Evolutionary conservation across 2,888 invertebrate species (phyloP).

Genomic region (Charanyca ferruginea): DNA sequence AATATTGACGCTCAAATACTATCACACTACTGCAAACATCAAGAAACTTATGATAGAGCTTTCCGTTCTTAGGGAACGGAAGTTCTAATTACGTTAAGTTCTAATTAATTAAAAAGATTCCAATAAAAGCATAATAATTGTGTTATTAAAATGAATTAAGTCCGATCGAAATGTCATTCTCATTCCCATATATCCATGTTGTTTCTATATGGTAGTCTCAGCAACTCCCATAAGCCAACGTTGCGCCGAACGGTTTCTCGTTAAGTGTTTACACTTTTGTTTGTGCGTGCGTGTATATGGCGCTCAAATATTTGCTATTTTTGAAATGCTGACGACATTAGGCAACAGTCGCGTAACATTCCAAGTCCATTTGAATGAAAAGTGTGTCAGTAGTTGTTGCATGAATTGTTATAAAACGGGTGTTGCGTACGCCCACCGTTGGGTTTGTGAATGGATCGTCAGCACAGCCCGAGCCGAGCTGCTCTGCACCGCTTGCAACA

Average conservation of each 20-base stretch:
- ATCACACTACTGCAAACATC: too few species aligned
- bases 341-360: slow-evolving; percentile 66
- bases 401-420: slow-evolving; percentile 76
- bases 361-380: slow-evolving; percentile 65
- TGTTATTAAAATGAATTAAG: slow-evolving; percentile 7
- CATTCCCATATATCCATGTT: not conserved
- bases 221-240: slow-evolving; percentile 40
- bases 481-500: slow-evolving; percentile 79
- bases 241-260: slow-evolving; percentile 20
- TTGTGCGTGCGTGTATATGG: slow-evolving; percentile 34
- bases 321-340: slow-evolving; percentile 54
- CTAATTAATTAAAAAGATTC: too few species aligned
- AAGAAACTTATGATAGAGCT: not conserved
- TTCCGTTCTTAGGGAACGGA: not conserved
- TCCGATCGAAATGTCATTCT: not conserved
- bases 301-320: slow-evolving; percentile 62
- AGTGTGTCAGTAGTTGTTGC: slow-evolving; percentile 70
- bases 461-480: slow-evolving; percentile 49
- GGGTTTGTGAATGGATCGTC: slow-evolving; percentile 83
- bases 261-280: slow-evolving; percentile 50
- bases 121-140: too few species aligned
- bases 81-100: not conserved
- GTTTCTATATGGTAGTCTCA: not conserved
- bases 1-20: too few species aligned
- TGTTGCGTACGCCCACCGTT: slow-evolving; percentile 79